Conservation (phyloP, 2,888 invertebrate genomes). For the Drosophila niveifrons region DNA sequence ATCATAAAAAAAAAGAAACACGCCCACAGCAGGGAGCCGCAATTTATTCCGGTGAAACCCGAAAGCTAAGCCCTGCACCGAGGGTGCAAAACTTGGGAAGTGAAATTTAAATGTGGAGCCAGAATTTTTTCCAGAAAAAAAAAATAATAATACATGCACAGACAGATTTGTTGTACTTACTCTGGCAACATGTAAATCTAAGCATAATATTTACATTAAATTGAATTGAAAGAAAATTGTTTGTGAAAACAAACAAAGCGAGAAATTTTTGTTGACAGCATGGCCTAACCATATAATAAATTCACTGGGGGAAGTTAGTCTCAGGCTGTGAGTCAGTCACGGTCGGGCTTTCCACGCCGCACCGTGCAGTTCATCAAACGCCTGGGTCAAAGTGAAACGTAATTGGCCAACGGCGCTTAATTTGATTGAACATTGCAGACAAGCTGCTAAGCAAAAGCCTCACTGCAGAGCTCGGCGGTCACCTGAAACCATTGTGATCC, state of each 20-base stretch:
- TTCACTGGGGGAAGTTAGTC: slow-evolving; percentile 60
- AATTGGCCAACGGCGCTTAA: slow-evolving; percentile 78
- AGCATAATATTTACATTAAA: slow-evolving; percentile 65
- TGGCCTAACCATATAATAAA: slow-evolving; percentile 65
- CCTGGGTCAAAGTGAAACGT: slow-evolving; percentile 77
- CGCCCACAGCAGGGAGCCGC: slow-evolving; percentile 23
- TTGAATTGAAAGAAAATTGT: slow-evolving; percentile 61
- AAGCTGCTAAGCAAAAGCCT: slow-evolving; percentile 15
- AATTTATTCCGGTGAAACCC: slow-evolving; percentile 26
- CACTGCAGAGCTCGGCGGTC: slow-evolving; percentile 8
- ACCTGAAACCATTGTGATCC: slow-evolving; percentile 46
- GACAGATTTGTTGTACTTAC: slow-evolving; percentile 46
- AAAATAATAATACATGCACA: slow-evolving; percentile 13
- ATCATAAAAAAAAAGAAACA: background rate
- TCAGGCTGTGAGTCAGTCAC: slow-evolving; percentile 53
- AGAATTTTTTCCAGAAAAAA: slow-evolving; percentile 12
- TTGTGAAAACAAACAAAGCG: slow-evolving; percentile 59
- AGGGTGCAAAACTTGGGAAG: slow-evolving; percentile 24
- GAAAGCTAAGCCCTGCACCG: slow-evolving; percentile 11
- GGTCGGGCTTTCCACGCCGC: slow-evolving; percentile 63
- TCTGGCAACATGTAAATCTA: slow-evolving; percentile 42
- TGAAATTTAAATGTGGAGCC: slow-evolving; percentile 60
- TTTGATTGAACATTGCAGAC: slow-evolving; percentile 63
- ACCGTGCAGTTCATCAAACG: slow-evolving; percentile 49
- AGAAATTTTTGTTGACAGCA: slow-evolving; percentile 37